A percentile compares a stretch with the other conserved stretches of the same genome.
Evolutionary conservation across 2,113 vertebrate species (phyloP).

Genomic region (Pelobates fuscus): DNA sequence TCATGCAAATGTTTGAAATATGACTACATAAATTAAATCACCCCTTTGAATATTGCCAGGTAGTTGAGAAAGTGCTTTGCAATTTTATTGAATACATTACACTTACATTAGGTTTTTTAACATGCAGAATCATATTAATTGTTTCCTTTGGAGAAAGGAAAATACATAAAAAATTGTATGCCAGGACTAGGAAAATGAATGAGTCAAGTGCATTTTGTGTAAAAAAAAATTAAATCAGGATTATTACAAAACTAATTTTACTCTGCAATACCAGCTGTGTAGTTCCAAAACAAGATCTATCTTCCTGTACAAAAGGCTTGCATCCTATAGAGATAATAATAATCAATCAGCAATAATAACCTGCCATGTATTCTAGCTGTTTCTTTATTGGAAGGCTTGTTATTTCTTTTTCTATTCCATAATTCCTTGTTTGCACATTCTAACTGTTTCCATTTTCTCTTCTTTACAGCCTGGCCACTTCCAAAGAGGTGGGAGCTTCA

Average conservation of each 20-base stretch:
- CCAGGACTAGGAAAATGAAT: no score
- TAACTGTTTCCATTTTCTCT: constrained; percentile 32
- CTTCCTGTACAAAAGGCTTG: neutral
- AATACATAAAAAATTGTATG: no score
- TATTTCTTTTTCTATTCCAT: neutral
- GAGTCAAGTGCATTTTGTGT: no score
- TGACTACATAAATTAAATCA: no score
- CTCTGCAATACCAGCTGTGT: constrained; percentile 2
- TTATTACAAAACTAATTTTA: neutral
- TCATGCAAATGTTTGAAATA: no score
- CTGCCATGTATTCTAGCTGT: neutral
- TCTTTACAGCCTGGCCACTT: constrained; percentile 85
- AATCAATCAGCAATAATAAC: neutral
- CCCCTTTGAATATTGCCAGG: no score
- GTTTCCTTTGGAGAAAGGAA: no score
- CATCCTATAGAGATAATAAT: neutral
- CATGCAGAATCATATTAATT: no score
- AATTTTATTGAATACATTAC: no score
- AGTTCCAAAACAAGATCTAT: neutral
- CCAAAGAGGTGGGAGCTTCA: constrained; percentile 91
- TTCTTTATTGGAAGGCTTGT: neutral
- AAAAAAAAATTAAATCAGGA: neutral
- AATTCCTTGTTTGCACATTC: neutral
- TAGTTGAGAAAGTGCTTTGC: no score
- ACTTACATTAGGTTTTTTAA: no score